Base-by-base conservation (phyloP, 2,113 vertebrate species). In the Gadus chalcogrammus region DNA sequence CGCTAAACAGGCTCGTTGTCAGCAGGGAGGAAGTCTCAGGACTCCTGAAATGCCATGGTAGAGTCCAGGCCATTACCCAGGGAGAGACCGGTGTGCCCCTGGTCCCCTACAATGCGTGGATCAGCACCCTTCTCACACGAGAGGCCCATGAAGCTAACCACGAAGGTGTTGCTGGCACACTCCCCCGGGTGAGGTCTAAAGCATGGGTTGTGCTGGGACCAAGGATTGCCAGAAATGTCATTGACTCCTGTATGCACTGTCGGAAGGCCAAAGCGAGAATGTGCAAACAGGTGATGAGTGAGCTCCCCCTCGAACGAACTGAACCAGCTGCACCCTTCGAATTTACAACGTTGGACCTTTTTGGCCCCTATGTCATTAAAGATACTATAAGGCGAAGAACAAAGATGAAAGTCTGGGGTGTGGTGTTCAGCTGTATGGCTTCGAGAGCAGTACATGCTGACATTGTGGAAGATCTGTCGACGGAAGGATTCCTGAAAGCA, bases 201-300 rank as follows among this genome's bases (percentile, higher is more conserved):
- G 64, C 71, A 13, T 72, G 56, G 64, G 64, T 67, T 16, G 12
- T 73, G 9, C 15, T 27, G 56, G 56, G 64, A 20, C 56, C 27
- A 20, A 61, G 64, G 12, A 1, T 67, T 5, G 17, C 16, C 20
- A 24, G 58, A 67, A 61, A 55, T 3, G 24, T 71, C 12, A 56
- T 64, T 38, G 61, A 71, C 5, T 42, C 15, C 4, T 67, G 58
- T 20, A 53, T 65, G 62, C 20, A 35, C 61, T 71, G 69, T 16
- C 27, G 8, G 58, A 20, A 20, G 52, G 8, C 28, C 24, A 67
- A 15, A 42, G 71, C 22, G 2, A 73, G 6, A 24, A 28, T 8
- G 24, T 73, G 35, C 42, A 17, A n/a, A 15, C 71, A 73, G 13
- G 16, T 73, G 4, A 73, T 73, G 64, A 28, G 71, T 61, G 64